Evolutionary conservation across 2,797 vertebrate species (phyloP), one percentile per base, ranked within the genome.

Genomic region (Pseudocheirus occidentalis): DNA sequence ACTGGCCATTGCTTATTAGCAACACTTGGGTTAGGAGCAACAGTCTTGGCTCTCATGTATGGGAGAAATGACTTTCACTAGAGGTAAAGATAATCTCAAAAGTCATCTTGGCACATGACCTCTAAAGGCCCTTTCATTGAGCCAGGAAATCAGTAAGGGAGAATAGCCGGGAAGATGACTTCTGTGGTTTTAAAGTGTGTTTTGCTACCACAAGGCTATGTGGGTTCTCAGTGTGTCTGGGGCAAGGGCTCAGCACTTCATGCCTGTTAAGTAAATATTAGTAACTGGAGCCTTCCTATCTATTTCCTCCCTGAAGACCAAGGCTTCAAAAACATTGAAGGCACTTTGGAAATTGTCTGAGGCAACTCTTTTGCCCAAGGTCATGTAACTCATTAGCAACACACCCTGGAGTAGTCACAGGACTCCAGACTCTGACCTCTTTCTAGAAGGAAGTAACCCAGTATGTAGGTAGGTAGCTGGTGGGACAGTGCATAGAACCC

Each of bases 1-100:
- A 92, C 0, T 4, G 12, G 46, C 27, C 2, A 4, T 18, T 73
- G n/a, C 18, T 95, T 94, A 62, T 96, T 58, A 81, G 55, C 92
- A 90, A 16, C 52, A 93, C 40, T 96, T 81, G 40, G 91, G 93
- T 92, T 73, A 93, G 62, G 53, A 93, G 92, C 54, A 95, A 62
- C 34, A 52, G 62, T n/a, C 57, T 93, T 55, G 29, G 52, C n/a
- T 14, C 56, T 95, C 21, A 55, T 50, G 50, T 62, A 50, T 92
- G 95, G 94, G 59, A 90, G 90, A 97, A 29, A 58, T 92, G 58
- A 7, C 54, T 52, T 13, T 90, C 89, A 87, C 90, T 21, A 59
- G 21, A 94, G 29, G 59, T 27, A 55, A 87, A 50, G 31, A 73
- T 89, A 24, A 92, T 34, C n/a, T 96, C 28, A 89, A 29, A 54